A percentile compares a stretch with the other conserved stretches of the same genome.
Evolutionary conservation across 2,797 vertebrate genomes (phyloP).

Genomic region (Furcifer pardalis): DNA sequence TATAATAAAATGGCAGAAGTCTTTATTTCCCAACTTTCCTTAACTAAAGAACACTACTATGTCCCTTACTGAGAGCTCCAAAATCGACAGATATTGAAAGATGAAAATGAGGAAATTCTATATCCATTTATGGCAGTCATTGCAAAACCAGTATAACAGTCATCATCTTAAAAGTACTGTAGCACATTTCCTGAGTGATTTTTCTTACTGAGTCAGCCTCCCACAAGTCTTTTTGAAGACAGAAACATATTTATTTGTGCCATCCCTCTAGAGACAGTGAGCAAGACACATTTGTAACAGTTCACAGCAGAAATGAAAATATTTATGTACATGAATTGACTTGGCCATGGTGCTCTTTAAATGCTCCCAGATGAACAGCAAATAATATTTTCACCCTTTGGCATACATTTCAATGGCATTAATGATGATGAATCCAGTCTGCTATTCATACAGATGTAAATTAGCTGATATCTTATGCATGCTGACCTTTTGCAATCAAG

Average conservation of each 20-base stretch:
- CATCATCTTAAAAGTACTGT: not conserved
- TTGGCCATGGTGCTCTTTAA: constrained; percentile 15
- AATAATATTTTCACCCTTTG: constrained; percentile 6
- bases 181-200: not conserved
- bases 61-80: not conserved
- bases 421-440: constrained; percentile 36
- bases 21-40: not conserved
- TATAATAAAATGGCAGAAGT: not conserved
- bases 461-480: constrained; percentile 25
- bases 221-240: not conserved
- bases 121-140: not conserved
- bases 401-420: constrained; percentile 41
- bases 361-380: constrained; percentile 29
- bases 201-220: not conserved
- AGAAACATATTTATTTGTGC: not conserved
- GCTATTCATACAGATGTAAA: not conserved
- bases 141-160: not conserved
- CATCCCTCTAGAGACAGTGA: not conserved
- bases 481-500: constrained; percentile 16
- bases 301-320: not conserved
- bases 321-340: not conserved
- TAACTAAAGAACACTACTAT: not conserved
- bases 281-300: not conserved
- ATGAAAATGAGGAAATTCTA: not conserved
- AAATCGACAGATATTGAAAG: not conserved